A percentile compares a stretch with the other conserved stretches of the same genome.
Conservation (phyloP, 2,888 invertebrate species). For the Epinotia ramella region DNA sequence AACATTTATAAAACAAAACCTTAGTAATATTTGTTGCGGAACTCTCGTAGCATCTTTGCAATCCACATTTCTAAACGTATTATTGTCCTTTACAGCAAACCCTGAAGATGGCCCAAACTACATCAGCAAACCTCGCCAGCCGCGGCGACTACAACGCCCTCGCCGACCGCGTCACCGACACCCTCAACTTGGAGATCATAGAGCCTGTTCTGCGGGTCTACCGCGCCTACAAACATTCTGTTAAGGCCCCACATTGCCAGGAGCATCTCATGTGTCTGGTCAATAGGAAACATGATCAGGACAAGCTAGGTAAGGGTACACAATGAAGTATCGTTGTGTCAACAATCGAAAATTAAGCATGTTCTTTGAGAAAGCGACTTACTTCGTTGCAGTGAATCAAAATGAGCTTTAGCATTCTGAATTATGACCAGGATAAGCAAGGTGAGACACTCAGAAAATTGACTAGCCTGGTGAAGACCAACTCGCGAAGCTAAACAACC, state of each 20-base stretch:
- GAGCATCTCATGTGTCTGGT: constrained; percentile 92
- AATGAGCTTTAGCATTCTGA: too few relatives aligned
- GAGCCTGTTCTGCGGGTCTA: constrained; percentile 93
- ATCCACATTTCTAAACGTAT: too few relatives aligned
- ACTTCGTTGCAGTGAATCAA: too few relatives aligned
- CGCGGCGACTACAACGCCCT: constrained; percentile 89
- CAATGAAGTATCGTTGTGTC: too few relatives aligned
- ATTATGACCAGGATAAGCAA: not conserved
- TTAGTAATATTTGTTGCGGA: too few relatives aligned
- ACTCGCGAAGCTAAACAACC: too few relatives aligned
- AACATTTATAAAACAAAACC: too few relatives aligned
- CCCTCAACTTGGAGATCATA: constrained; percentile 92
- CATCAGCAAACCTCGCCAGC: constrained; percentile 86
- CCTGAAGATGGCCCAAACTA: constrained; percentile 88
- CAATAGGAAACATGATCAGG: constrained; percentile 87
- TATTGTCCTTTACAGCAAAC: constrained; percentile 83
- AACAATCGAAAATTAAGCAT: not conserved
- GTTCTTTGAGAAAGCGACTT: not conserved
- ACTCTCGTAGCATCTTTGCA: too few relatives aligned
- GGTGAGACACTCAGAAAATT: not conserved
- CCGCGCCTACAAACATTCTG: constrained; percentile 91
- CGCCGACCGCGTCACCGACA: constrained; percentile 91
- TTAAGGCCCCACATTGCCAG: constrained; percentile 89
- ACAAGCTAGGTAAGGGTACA: constrained; percentile 67
- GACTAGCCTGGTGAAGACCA: too few relatives aligned